A percentile compares a stretch with the other conserved stretches of the same genome.
These are phyloP conservation scores for Xerus inauris DNA, from an alignment of 2,113 vertebrate genomes.

Conservation along the genomic window DNA sequence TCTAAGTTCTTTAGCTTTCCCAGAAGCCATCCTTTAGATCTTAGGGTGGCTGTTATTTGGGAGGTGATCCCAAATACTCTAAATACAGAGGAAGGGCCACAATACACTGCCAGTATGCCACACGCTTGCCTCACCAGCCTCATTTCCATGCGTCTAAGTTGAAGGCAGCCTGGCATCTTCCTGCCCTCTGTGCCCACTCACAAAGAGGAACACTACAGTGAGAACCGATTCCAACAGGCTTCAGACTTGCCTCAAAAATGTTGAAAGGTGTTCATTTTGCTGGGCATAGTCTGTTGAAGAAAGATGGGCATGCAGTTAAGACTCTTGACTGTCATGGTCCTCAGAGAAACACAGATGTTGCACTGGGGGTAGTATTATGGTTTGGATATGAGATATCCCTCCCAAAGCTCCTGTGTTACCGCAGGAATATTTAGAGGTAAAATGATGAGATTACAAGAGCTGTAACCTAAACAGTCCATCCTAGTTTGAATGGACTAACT, in stretches of 20 bases:
- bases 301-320: not conserved
- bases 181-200: not conserved
- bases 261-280: not conserved
- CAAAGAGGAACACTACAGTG: not conserved
- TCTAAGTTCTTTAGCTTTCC: not conserved
- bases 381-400: too few species aligned
- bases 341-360: not conserved
- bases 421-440: too few species aligned
- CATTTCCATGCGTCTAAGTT: too few species aligned
- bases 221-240: not conserved
- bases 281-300: not conserved
- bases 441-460: too few species aligned
- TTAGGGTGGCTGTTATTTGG: not conserved
- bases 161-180: not conserved
- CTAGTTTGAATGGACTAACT: too few species aligned
- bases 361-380: too few species aligned
- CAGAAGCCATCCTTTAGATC: not conserved
- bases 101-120: fast-evolving
- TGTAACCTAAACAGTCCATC: too few species aligned
- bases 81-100: not conserved
- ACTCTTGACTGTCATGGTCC: not conserved
- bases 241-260: not conserved
- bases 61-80: too few species aligned
- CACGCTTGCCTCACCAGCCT: fast-evolving
- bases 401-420: too few species aligned